Conservation (phyloP, 2,888 invertebrate species). For the Dryadula phaetusa region DNA sequence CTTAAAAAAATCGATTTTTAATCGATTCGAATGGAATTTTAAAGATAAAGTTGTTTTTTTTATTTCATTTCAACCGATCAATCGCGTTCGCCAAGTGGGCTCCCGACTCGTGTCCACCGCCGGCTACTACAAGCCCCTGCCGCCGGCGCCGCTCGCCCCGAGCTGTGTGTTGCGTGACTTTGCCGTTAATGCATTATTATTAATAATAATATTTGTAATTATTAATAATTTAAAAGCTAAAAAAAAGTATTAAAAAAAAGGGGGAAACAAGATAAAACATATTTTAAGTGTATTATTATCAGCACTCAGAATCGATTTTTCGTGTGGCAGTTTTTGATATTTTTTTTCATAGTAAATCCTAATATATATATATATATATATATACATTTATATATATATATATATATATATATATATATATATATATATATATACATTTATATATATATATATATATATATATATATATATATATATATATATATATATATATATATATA, state of each 20-base stretch:
- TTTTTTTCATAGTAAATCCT: neutral
- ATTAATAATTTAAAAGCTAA: conserved; percentile 18
- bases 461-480: neutral
- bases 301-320: neutral
- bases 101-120: conserved; percentile 40
- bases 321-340: neutral
- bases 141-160: conserved; percentile 46
- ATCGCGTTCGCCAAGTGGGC: conserved; percentile 35
- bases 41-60: too few species aligned
- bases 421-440: neutral
- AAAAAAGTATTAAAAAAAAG: conserved; percentile 3
- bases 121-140: conserved; percentile 32
- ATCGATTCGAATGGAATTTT: neutral
- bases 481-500: neutral
- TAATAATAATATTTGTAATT: too few species aligned
- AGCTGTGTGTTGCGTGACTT: conserved; percentile 41
- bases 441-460: neutral
- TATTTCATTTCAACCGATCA: too few species aligned
- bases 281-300: conserved; percentile 11
- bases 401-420: neutral
- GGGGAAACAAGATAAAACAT: too few species aligned
- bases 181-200: conserved; percentile 36
- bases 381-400: neutral
- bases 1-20: neutral
- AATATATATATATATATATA: neutral